Base-by-base conservation (phyloP, 2,888 invertebrate genomes). In the Amphipyra tragopoginis region DNA sequence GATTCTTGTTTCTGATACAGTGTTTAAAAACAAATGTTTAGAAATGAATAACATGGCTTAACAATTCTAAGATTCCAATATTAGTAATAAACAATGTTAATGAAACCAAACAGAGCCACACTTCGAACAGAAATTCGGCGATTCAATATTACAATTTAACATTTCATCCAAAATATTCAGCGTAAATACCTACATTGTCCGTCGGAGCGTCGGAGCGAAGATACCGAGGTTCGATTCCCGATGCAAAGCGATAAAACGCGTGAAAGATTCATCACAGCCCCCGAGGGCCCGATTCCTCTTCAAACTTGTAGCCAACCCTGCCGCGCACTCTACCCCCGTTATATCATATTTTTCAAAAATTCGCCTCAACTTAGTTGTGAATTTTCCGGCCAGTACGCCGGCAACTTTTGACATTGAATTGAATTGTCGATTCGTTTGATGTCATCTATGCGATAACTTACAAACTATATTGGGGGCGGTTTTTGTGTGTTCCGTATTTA, bases 291-390 rank as follows among this genome's bases (percentile, higher is more conserved):
- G 84, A 93, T 93, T 90, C 84, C 89, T 93, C 90, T 90, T 89
- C 89, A 80, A 93, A 93, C 85, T 93, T 91, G 88, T 84, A 85
- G 86, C 87, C 87, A 82, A 83, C 85, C 87, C 87, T 85, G 87
- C n/a, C 88, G 58, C 75, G 59, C 75, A 74, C 70, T 86, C 86
- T 77, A 72, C 85, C 84, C 21, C 85, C 80, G 88, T 92, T 90
- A 89, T 90, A 92, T 92, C 91, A 93, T 92, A 93, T 93, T 93
- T 93, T 92, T 92, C 89, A 90, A 93, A 93, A 93, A 88, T 85
- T 81, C 82, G 82, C 76, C 72, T 80, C 82, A 86, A 90, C 86
- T 86, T 83, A 84, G 83, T 84, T 84, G 77, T 77, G 81, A 86
- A 84, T 86, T 89, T 86, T 76, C 80, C 78, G 77, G 63, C 74